These are phyloP conservation scores for Lacerta bilineata DNA, from an alignment of 2,797 vertebrate genomes.

Conservation along the genomic window DNA sequence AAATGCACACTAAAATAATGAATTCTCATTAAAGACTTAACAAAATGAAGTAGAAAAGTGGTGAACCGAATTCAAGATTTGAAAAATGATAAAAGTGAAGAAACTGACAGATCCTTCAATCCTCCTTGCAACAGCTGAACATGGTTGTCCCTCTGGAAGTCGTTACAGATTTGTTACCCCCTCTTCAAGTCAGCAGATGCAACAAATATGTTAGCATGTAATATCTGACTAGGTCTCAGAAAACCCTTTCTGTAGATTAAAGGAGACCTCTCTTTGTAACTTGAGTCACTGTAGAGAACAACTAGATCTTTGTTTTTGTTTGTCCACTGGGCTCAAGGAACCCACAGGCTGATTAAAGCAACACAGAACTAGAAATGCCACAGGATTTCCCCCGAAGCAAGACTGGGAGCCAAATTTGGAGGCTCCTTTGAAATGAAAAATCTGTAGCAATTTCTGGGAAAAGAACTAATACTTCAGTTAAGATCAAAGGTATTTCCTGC, in stretches of 20 bases:
- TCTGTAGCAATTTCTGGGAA: neutral
- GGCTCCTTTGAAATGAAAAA: neutral
- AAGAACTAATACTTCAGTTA: neutral
- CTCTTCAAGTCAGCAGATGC: neutral
- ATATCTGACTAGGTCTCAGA: neutral
- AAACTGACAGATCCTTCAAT: no score
- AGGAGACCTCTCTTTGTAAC: neutral
- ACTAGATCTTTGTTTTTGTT: neutral
- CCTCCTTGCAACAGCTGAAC: no score
- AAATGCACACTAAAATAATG: no score
- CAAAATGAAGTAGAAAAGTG: no score
- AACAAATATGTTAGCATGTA: neutral
- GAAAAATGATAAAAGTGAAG: no score
- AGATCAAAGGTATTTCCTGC: neutral
- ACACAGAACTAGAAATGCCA: neutral
- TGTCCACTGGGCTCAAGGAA: neutral
- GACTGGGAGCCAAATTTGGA: neutral
- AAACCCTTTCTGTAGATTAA: neutral
- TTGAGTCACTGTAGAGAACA: neutral
- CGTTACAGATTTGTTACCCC: neutral
- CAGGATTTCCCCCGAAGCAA: neutral
- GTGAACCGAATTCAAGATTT: no score
- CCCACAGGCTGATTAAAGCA: neutral
- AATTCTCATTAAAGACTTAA: no score
- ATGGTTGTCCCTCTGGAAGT: no score